Evolutionary conservation across 2,113 vertebrate genomes (phyloP), one percentile per base, ranked within the genome.

Genomic region (Eolophus roseicapilla): DNA sequence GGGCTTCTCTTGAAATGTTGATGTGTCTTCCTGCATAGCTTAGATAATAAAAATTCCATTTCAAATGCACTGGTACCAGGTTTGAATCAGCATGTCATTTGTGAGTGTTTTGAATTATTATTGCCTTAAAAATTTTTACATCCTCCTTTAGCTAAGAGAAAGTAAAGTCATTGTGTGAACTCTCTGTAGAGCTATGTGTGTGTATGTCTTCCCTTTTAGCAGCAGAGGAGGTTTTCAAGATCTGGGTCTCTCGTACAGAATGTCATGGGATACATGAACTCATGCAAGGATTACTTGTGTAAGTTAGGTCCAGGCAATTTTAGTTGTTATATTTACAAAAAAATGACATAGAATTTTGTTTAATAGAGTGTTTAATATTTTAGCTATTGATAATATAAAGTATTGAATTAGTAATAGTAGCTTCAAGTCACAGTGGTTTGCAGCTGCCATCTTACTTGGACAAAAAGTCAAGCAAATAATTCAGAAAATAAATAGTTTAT

Each of bases 81-180:
- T 93, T 95, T 94, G 62, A 83, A 89, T 82, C 49, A 87, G 25
- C 7, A 62, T 52, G 59, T 69, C 19, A 69, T 89, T 91, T 82
- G 21, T 84, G 88, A 90, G 76, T 64, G 19, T 93, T 92, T 35
- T 77, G 74, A 93, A 82, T 94, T 91, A 73, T 52, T 93, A 73
- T 76, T 82, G 29, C 28, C 49, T 85, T 69, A 65, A 77, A 71
- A 69, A 57, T 79, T 93, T 88, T 78, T 88, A 65, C 46, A 43
- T 90, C 29, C 5, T 74, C 13, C 71, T 92, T 92, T 93, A 70
- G n/a, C 44, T 95, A 46, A 73, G 60, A 64, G 43, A 65, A 59
- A 81, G 69, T 50, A 62, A 20, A 91, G 39, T 43, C 31, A 53
- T 46, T 52, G 33, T 74, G 33, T 83, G 62, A 76, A 57, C 93